Evolutionary conservation across 2,888 invertebrate species (phyloP).

Genomic region (Augiades crinisus): DNA sequence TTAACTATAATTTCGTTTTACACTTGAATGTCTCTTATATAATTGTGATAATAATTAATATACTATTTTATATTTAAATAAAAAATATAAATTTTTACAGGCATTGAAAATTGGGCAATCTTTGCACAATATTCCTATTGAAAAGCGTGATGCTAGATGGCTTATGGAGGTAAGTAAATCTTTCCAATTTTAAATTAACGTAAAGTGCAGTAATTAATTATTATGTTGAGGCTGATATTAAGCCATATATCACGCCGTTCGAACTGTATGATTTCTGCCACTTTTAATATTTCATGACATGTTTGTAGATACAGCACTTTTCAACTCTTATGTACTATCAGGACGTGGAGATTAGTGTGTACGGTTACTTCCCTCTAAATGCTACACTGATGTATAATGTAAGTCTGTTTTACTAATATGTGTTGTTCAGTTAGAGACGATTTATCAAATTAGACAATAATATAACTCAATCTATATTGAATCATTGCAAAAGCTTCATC

Average conservation of each 20-base stretch:
- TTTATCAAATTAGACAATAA: too few species aligned
- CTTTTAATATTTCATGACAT: background rate
- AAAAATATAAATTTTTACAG: slow-evolving; percentile 42
- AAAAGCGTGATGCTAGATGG: slow-evolving; percentile 49
- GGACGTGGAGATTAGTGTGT: slow-evolving; percentile 51
- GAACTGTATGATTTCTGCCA: background rate
- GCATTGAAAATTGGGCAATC: slow-evolving; percentile 49
- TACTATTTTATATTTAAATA: background rate
- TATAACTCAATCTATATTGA: too few species aligned
- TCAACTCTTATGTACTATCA: slow-evolving; percentile 53
- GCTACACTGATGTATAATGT: slow-evolving; percentile 59
- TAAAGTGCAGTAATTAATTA: too few species aligned
- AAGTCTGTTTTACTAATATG: slow-evolving; percentile 33
- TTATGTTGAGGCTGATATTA: too few species aligned
- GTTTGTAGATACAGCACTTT: slow-evolving; percentile 66
- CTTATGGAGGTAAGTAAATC: slow-evolving; percentile 53
- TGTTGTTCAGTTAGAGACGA: too few species aligned
- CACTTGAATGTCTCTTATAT: too few species aligned
- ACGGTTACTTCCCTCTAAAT: slow-evolving; percentile 58
- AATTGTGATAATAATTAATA: too few species aligned
- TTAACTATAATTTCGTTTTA: too few species aligned
- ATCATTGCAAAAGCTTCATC: too few species aligned
- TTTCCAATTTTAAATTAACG: background rate
- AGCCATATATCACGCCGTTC: background rate
- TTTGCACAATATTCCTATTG: slow-evolving; percentile 53